Evolutionary conservation across 2,113 vertebrate genomes (phyloP), one percentile per base, ranked within the genome.

Genomic region (Dipodomys ordii): DNA sequence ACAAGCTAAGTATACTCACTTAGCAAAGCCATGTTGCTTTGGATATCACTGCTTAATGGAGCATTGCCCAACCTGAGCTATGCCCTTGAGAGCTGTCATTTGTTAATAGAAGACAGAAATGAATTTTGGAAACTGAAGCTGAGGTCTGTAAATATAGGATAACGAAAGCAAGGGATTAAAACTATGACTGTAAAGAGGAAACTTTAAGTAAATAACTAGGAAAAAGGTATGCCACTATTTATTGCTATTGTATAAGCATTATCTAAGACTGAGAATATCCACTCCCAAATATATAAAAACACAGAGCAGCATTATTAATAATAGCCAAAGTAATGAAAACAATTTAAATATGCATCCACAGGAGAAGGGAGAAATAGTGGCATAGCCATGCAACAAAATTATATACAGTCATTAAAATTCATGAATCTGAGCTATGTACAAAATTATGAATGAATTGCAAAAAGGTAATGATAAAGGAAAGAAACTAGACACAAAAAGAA

Each of bases 1-100:
- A 82, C 28, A 68, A 85, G 32, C 57, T 53, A 81, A 87, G 72
- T 46, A 15, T 57, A 35, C 32, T 84, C 77, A 72, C 71, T 87
- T 87, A 91, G 32, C 69, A 93, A 83, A 90, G 27, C 44, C 28
- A 67, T 79, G 60, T 72, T 88, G 60, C 28, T 96, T 89, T 83
- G 23, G 67, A 60, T 77, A 80, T 30, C 68, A 91, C 28, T 74
- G 84, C 83, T 86, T 74, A 84, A 84, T 71, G 39, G 39, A 94
- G 30, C 83, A 19, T 76, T 87, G 22, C 44, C 86, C n/a, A 35
- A 62, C 64, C 39, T 72, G 6, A 92, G 28, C 2, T 78, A 2
- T 88, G 87, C 10, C 11, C 9, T 25, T 77, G 72, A 84, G 25
- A 68, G 32, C 30, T 87, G 39, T 72, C 57, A 78, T 0, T 32